Evolutionary conservation across 2,797 vertebrate genomes (phyloP).

Genomic region (Cossypha polioptera): DNA sequence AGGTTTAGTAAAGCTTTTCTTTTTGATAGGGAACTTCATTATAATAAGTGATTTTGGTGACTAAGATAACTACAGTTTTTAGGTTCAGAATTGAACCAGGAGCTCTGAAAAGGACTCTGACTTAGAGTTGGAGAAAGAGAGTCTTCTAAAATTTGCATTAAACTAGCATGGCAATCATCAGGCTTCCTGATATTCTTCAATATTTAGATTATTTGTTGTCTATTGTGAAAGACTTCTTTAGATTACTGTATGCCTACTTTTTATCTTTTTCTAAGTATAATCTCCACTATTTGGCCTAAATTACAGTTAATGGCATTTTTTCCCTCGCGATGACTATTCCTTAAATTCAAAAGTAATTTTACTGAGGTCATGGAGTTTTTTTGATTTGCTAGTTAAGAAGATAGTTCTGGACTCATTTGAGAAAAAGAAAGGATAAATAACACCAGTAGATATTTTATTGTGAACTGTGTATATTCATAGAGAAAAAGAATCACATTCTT

Average conservation of each 20-base stretch:
- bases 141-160: not conserved
- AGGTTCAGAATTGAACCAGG: not conserved
- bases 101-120: not conserved
- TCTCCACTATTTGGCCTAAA: not conserved
- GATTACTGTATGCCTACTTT: not conserved
- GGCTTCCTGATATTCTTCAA: not conserved
- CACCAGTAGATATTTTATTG: not conserved
- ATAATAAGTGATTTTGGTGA: not conserved
- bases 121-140: not conserved
- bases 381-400: not conserved
- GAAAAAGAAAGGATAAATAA: not conserved
- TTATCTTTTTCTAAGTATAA: not conserved
- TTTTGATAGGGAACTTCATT: not conserved
- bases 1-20: not conserved
- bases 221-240: not conserved
- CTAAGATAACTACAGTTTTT: not conserved
- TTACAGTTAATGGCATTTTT: not conserved
- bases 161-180: not conserved
- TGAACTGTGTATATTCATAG: not conserved
- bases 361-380: not conserved
- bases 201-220: not conserved
- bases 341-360: not conserved
- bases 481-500: not conserved
- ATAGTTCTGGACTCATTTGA: not conserved
- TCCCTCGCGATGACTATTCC: not conserved